These are phyloP conservation scores for Drosophila saltans DNA, from an alignment of 1,140 invertebrate species.

Conservation along the genomic window DNA sequence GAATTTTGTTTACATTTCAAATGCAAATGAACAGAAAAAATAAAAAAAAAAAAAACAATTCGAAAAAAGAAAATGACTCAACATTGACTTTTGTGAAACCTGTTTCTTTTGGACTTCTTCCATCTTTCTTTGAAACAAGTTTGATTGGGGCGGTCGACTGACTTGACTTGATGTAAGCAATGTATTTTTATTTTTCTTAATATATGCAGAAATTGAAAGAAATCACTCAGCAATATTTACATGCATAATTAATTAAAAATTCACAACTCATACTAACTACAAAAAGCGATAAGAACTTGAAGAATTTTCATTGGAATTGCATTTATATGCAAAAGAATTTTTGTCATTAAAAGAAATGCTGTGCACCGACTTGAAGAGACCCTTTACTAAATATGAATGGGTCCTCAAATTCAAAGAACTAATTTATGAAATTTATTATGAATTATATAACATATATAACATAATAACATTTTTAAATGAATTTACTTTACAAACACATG, in stretches of 20 bases:
- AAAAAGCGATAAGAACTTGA: constrained; percentile 13
- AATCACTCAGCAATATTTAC: constrained; percentile 37
- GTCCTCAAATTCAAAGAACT: no score
- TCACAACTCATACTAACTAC: constrained; percentile 46
- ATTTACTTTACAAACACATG: no score
- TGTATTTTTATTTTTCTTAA: not conserved
- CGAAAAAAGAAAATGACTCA: constrained; percentile 11
- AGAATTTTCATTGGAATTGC: constrained; percentile 36
- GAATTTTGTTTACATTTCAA: constrained; percentile 29
- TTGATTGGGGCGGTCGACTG: not conserved
- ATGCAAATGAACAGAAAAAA: constrained; percentile 33
- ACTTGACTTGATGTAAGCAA: constrained; percentile 5
- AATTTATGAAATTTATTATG: no score
- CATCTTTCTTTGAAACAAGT: constrained; percentile 9
- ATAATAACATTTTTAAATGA: no score
- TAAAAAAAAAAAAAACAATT: not conserved
- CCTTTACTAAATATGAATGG: not conserved
- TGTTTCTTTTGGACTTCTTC: constrained; percentile 6
- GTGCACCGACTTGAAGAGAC: not conserved
- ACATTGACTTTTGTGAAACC: constrained; percentile 12
- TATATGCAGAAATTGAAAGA: constrained; percentile 20
- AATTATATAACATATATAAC: no score
- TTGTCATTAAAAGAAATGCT: constrained; percentile 28
- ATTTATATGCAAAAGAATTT: constrained; percentile 57
- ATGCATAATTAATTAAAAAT: constrained; percentile 49